Evolutionary conservation across 2,113 vertebrate genomes (phyloP).

Genomic region (Malurus alboscapulatus): DNA sequence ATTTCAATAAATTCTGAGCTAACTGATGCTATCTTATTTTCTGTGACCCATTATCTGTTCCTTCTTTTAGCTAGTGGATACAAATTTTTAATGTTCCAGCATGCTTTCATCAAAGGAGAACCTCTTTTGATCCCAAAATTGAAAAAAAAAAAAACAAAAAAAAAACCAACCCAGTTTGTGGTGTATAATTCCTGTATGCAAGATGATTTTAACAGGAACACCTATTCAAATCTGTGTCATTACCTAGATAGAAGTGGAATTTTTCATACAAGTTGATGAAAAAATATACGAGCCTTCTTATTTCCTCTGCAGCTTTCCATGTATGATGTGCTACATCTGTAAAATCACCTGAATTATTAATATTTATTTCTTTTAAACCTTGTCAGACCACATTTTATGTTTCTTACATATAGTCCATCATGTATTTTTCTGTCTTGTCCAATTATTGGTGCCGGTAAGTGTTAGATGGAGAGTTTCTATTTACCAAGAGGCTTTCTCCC

Average conservation of each 20-base stretch:
- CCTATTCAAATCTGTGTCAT: neutral
- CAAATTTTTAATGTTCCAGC: neutral
- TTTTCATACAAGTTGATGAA: neutral
- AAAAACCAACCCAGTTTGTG: neutral
- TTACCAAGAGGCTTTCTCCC: neutral
- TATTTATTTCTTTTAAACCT: neutral
- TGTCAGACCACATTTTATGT: neutral
- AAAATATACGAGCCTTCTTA: neutral
- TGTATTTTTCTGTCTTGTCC: neutral
- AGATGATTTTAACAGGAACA: neutral
- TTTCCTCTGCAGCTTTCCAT: neutral
- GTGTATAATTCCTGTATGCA: neutral
- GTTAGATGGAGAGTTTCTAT: neutral
- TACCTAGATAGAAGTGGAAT: neutral
- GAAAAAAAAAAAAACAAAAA: too few relatives aligned
- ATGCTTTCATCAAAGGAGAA: neutral
- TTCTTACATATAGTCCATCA: neutral
- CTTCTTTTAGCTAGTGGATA: neutral
- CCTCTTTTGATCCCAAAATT: neutral
- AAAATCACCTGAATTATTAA: neutral
- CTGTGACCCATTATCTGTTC: neutral
- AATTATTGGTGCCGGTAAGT: neutral
- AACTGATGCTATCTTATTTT: neutral
- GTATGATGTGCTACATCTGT: neutral
- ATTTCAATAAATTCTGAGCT: neutral